Percentiles rank a stretch among this genome's conserved stretches.
phyloP scores from a whole-genome alignment of 2,797 vertebrate genomes.

The Fratercula arctica region DNA sequence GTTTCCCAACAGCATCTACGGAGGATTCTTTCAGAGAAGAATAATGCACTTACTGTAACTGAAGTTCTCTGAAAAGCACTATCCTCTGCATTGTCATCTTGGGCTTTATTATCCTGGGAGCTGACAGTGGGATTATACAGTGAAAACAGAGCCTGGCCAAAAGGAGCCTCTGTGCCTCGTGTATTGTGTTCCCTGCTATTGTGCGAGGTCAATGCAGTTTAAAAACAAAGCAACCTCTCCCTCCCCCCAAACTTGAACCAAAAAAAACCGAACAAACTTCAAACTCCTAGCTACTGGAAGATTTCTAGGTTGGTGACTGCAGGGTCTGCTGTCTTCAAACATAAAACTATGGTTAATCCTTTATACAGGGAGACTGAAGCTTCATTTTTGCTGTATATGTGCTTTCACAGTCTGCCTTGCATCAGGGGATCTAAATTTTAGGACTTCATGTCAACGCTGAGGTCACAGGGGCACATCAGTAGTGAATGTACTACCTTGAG shows the following conservation, averaged over 20 bases:
- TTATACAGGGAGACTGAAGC: background rate
- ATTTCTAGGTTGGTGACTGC: background rate
- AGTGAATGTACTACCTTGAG: background rate
- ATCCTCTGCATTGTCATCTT: background rate
- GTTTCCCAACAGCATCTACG: background rate
- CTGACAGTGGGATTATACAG: background rate
- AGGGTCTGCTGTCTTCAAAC: background rate
- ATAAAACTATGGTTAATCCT: fast-evolving
- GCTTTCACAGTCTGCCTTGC: background rate
- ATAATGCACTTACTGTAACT: background rate
- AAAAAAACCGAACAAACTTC: background rate
- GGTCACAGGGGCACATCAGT: background rate
- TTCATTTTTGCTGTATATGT: fast-evolving
- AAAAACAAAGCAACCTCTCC: background rate
- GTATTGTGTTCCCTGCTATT: background rate
- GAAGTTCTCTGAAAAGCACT: background rate
- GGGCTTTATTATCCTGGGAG: background rate
- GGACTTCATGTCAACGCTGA: background rate
- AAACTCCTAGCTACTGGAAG: background rate
- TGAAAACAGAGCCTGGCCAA: background rate
- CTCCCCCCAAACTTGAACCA: background rate
- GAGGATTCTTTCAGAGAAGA: background rate
- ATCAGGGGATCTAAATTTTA: background rate
- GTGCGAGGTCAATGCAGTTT: background rate
- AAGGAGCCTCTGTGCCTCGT: background rate